These are phyloP conservation scores for Xylocopa sonorina DNA, from an alignment of 1,140 invertebrate genomes.

Conservation along the genomic window DNA sequence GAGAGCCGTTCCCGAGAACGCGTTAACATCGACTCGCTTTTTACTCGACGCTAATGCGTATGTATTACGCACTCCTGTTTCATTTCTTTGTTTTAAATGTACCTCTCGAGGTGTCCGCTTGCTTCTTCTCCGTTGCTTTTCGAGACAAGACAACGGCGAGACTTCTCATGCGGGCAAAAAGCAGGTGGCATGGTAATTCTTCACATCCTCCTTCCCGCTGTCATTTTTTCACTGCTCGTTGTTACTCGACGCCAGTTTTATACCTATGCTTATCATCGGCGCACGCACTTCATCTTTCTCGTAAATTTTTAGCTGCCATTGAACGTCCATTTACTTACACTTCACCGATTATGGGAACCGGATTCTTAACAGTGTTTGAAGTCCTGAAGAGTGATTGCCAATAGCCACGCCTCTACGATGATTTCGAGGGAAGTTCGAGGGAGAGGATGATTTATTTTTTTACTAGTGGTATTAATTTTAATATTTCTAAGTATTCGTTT, in stretches of 20 bases:
- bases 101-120: not conserved
- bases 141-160: not conserved
- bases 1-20: not conserved
- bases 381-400: too few relatives aligned
- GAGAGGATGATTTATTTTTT: too few relatives aligned
- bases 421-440: too few relatives aligned
- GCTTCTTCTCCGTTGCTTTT: not conserved
- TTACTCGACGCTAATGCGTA: not conserved
- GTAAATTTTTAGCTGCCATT: not conserved
- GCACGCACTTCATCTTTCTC: not conserved
- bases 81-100: not conserved
- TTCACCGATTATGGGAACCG: not conserved
- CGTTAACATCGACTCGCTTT: too few relatives aligned
- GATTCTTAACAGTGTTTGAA: not conserved
- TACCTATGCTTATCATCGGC: not conserved
- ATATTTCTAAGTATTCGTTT: too few relatives aligned
- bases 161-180: constrained; percentile 23
- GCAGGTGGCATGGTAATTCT: constrained; percentile 41
- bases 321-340: not conserved
- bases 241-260: not conserved
- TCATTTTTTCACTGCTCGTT: constrained; percentile 16
- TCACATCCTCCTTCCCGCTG: constrained; percentile 5
- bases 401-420: too few relatives aligned
- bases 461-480: too few relatives aligned
- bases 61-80: not conserved